Evolutionary conservation across 2,113 vertebrate species (phyloP).

Genomic region (Athene cunicularia): DNA sequence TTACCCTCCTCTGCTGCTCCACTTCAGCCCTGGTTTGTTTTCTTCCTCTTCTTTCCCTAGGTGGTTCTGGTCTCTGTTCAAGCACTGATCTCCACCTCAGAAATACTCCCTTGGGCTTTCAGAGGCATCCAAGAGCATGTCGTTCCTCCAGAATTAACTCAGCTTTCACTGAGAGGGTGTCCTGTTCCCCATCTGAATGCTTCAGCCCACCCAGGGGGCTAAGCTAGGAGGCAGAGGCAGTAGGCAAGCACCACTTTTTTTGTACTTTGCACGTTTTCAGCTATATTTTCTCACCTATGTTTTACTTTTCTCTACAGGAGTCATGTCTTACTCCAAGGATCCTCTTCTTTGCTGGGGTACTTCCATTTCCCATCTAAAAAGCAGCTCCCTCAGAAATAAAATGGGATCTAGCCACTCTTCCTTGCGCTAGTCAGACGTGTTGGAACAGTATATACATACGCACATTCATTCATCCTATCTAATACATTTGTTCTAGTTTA

Average conservation of each 20-base stretch:
- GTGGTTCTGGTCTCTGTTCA: background rate
- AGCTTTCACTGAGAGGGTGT: background rate
- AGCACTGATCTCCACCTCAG: background rate
- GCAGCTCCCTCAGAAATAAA: background rate
- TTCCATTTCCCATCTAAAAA: background rate
- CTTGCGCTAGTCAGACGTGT: background rate
- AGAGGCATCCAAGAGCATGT: rapidly evolving
- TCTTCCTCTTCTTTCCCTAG: background rate
- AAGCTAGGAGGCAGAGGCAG: background rate
- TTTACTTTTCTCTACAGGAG: background rate
- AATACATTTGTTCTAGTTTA: background rate
- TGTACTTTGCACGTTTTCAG: background rate
- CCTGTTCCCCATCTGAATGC: background rate
- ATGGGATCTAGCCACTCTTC: background rate
- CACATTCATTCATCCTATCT: background rate
- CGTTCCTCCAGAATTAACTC: background rate
- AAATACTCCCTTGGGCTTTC: background rate
- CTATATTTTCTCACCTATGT: background rate
- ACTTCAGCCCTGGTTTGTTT: rapidly evolving
- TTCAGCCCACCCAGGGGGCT: background rate
- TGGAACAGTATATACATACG: background rate
- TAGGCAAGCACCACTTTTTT: background rate
- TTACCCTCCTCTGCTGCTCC: background rate
- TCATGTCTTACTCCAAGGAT: background rate
- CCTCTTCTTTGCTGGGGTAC: background rate